Evolutionary conservation across 2,797 vertebrate species (phyloP), one percentile per base, ranked within the genome.

Genomic region (Lepilemur ruficaudatus): DNA sequence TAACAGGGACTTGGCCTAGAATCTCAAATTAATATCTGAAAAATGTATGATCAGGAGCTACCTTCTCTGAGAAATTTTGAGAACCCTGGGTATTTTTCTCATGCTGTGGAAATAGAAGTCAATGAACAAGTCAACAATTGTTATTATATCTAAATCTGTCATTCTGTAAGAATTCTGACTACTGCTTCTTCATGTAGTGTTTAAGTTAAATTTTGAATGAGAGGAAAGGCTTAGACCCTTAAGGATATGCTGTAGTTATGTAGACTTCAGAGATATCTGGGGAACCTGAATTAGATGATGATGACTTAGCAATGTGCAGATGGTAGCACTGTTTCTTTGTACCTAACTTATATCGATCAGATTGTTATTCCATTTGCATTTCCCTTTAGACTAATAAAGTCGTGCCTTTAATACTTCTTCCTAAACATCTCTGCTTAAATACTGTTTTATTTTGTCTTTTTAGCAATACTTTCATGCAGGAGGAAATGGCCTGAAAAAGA

Each of bases 401-500:
- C 41, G 12, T 6, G 78, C 78, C 65, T 38, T 10, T 43, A 18
- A 11, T 38, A 65, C 65, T 28, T 92, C 43, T 81, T 88, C 91
- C 30, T 91, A 67, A 95, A 65, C 81, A 11, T n/a, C 67, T 91
- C 83, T 81, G 25, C 30, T 88, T n/a, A 95, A 18, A 73, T 93
- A 14, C 57, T 59, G 12, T 57, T 28, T 55, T 57, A 8, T 50
- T 72, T 11, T 59, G 5, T 86, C 65, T 73, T 98, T 96, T 88
- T 96, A 99, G 99, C 99, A 99, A 99, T 99, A 99, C 96, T 99
- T 99, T 98, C 99, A 99, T 95, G 99, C 99, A 48, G 99, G 99
- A 98, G 99, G 99, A 98, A 99, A 99, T 32, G 99, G 99, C 35
- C 98, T 99, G 97, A 99, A 99, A 98, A 99, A 99, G 99, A 99